Conservation (phyloP, 2,797 vertebrate species). For the Philypnodon macrostomus region DNA sequence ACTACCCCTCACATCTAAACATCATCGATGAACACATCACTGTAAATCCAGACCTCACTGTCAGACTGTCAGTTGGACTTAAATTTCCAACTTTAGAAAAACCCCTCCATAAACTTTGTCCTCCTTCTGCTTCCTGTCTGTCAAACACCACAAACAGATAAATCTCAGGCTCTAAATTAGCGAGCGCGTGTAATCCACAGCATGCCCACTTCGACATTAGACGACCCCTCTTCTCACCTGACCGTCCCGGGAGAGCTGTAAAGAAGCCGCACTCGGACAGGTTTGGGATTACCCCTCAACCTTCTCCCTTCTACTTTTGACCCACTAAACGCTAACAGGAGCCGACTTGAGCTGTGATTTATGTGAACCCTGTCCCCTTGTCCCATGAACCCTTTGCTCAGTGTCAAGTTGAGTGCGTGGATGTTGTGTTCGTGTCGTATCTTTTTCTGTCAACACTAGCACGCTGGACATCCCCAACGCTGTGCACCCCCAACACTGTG, state of each 20-base stretch:
- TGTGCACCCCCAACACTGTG: too few relatives aligned
- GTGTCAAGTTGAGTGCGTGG: slow-evolving; percentile 50
- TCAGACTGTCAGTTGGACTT: slow-evolving; percentile 1
- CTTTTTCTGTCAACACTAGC: slow-evolving; percentile 67
- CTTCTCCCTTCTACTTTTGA: slow-evolving; percentile 45
- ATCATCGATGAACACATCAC: too few relatives aligned
- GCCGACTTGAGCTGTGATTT: slow-evolving; percentile 35
- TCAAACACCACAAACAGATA: slow-evolving; percentile 55
- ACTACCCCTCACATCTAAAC: too few relatives aligned
- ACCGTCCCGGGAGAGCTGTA: slow-evolving; percentile 29
- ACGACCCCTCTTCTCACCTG: slow-evolving; percentile 37
- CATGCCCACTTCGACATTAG: slow-evolving; percentile 28
- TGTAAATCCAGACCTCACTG: slow-evolving; percentile 19
- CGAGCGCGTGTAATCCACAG: slow-evolving; percentile 27
- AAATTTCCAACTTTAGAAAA: slow-evolving; percentile 19
- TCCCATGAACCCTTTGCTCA: slow-evolving; percentile 42
- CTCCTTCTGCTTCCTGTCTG: slow-evolving; percentile 16
- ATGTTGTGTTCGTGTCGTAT: slow-evolving; percentile 48
- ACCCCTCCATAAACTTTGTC: slow-evolving; percentile 40
- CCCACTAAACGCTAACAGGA: slow-evolving; percentile 26
- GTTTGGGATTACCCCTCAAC: too few relatives aligned
- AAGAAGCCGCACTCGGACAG: slow-evolving; percentile 43
- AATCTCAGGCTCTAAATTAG: slow-evolving; percentile 45
- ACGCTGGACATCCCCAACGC: too few relatives aligned
- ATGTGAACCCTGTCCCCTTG: slow-evolving; percentile 30